Percentiles rank a stretch among this genome's conserved stretches.
Evolutionary conservation across 1,140 invertebrate genomes (phyloP).

Genomic region (Tribolium madens): DNA sequence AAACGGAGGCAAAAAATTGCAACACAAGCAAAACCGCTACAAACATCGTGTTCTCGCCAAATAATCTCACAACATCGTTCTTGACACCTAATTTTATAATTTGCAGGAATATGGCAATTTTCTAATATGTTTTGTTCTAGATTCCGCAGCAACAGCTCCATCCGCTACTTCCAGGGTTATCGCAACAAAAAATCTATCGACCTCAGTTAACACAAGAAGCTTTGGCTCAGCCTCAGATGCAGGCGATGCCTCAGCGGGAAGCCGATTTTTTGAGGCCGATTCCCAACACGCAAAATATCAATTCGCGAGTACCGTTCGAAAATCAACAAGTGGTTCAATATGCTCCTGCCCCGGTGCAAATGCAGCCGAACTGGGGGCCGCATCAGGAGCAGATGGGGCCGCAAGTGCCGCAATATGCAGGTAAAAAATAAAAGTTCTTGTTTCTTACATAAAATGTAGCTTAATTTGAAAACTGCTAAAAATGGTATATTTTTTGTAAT

Average conservation of each 20-base stretch:
- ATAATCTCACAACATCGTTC: neutral
- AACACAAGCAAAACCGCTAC: neutral
- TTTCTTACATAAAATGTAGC: neutral
- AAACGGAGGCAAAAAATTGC: neutral
- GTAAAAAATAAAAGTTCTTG: conserved; percentile 46
- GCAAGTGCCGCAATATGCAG: conserved; percentile 56
- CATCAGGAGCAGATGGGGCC: conserved; percentile 57
- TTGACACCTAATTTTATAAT: conserved; percentile 15
- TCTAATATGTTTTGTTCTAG: conserved; percentile 14
- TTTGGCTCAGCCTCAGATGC: conserved; percentile 24
- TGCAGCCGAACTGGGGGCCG: conserved; percentile 54
- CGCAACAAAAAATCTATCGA: conserved; percentile 17
- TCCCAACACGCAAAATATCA: conserved; percentile 48
- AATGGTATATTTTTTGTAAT: too few species aligned
- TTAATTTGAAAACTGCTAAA: too few species aligned
- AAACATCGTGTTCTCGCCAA: neutral
- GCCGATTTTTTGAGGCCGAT: conserved; percentile 58
- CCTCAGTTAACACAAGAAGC: conserved; percentile 37
- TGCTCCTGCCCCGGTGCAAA: conserved; percentile 38
- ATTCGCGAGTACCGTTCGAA: conserved; percentile 50
- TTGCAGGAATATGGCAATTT: conserved; percentile 14
- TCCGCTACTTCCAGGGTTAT: conserved; percentile 16
- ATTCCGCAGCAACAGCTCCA: conserved; percentile 14
- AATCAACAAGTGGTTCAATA: conserved; percentile 51
- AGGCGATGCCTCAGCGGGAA: conserved; percentile 39